Evolutionary conservation across 2,113 vertebrate genomes (phyloP).

Genomic region (Ceyx melanurus): DNA sequence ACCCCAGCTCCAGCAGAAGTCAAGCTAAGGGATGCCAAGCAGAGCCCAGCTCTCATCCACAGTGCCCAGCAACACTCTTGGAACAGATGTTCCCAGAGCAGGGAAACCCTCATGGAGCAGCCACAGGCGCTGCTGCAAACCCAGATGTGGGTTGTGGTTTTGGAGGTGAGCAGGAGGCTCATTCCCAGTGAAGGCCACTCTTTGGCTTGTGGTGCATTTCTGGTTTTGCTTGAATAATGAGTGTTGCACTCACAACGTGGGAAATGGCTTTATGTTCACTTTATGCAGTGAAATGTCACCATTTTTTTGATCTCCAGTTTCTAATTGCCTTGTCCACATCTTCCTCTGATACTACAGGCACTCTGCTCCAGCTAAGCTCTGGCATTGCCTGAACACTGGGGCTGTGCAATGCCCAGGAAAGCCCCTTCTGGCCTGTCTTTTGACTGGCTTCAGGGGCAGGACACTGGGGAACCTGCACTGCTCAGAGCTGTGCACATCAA

Average conservation of each 20-base stretch:
- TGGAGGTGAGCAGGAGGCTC: not conserved
- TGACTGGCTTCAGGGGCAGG: not conserved
- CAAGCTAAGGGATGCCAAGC: not conserved
- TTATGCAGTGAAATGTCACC: not conserved
- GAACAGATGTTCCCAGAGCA: not conserved
- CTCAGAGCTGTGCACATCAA: not conserved
- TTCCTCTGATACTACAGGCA: not conserved
- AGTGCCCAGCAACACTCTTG: not conserved
- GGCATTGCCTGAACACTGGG: not conserved
- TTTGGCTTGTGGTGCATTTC: not conserved
- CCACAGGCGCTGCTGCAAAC: not conserved
- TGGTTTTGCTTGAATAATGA: not conserved
- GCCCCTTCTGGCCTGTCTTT: not conserved
- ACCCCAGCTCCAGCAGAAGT: not conserved
- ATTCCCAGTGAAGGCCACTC: not conserved
- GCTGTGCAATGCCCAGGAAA: not conserved
- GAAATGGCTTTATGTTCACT: not conserved
- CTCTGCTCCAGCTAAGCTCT: not conserved
- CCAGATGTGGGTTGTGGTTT: not conserved
- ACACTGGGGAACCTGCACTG: not conserved
- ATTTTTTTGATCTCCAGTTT: not conserved
- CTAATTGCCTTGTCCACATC: not conserved
- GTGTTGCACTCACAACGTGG: fast-evolving
- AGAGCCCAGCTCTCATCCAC: not conserved
- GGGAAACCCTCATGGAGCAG: not conserved